Evolutionary conservation across 2,797 vertebrate genomes (phyloP), one percentile per base, ranked within the genome.

Genomic region (Heteromormyrus szaboi): DNA sequence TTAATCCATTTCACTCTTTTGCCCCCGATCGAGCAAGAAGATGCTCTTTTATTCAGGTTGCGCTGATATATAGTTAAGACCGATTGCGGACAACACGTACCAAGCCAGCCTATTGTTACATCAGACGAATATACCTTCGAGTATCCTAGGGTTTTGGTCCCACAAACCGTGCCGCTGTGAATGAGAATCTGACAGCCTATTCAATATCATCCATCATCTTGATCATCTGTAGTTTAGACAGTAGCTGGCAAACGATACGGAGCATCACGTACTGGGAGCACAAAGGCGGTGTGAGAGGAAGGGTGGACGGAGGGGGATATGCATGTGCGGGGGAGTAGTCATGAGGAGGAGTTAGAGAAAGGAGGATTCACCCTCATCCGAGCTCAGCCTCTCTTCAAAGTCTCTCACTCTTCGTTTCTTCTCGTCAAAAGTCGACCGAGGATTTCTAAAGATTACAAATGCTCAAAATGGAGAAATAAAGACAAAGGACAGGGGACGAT

Each of bases 1-100:
- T 91, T 95, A 96, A 94, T 96, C 95, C 96, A 96, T 96, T 89
- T 92, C 91, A 85, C 81, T 46, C 44, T 56, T 37, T 54, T 37
- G 22, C 19, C 51, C 91, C 48, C 12, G 44, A 91, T 62, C 90
- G 89, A 89, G 81, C 59, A 89, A 44, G 89, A 84, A 84, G 85
- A 91, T 59, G 59, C 81, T 85, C 56, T 84, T 46, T 88, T 50
- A 81, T 59, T 85, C 79, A 19, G 65, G 89, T 87, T 89, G 89
- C 88, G 87, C 91, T n/a, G 91, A 92, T 91, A 90, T 93, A 93
- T 91, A 91, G 92, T 91, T 91, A 93, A 94, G 93, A 94, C 93
- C 93, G 91, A 92, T 92, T 90, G 93, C 91, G 92, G 84, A 91
- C 92, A 93, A 84, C 72, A 72, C 59, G 29, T 37, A 37, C 92